These are phyloP conservation scores for Acanthosepion pharaonis DNA, from an alignment of 2,888 invertebrate genomes.

Conservation along the genomic window DNA sequence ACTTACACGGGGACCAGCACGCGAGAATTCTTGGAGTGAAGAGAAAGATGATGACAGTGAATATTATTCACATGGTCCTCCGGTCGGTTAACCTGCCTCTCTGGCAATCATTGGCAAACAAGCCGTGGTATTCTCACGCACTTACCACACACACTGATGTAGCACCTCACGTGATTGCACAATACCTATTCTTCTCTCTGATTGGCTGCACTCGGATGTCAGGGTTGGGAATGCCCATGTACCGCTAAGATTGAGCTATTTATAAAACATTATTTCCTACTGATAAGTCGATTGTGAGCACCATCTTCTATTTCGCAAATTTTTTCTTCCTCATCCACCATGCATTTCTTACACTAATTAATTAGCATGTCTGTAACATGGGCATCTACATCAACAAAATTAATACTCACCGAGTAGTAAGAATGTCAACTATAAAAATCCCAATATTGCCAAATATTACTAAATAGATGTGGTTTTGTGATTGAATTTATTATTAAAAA, in stretches of 20 bases:
- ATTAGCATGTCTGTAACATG: too few relatives aligned
- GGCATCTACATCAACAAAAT: too few relatives aligned
- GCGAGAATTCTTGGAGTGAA: background rate
- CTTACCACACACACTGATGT: background rate
- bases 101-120: conserved; percentile 21
- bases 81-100: background rate
- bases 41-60: background rate
- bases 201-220: background rate
- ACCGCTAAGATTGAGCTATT: too few relatives aligned
- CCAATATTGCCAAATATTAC: too few relatives aligned
- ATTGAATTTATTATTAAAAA: too few relatives aligned
- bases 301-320: background rate
- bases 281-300: background rate
- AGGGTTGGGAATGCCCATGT: background rate
- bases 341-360: too few relatives aligned
- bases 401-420: too few relatives aligned
- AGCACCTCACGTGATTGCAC: background rate
- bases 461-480: too few relatives aligned
- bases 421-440: too few relatives aligned
- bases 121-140: conserved; percentile 33
- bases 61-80: background rate
- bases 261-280: background rate
- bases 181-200: background rate
- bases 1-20: background rate
- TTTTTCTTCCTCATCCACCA: too few relatives aligned